A percentile compares a stretch with the other conserved stretches of the same genome.
Conservation (phyloP, 2,888 invertebrate species). For the Tinea semifulvella region DNA sequence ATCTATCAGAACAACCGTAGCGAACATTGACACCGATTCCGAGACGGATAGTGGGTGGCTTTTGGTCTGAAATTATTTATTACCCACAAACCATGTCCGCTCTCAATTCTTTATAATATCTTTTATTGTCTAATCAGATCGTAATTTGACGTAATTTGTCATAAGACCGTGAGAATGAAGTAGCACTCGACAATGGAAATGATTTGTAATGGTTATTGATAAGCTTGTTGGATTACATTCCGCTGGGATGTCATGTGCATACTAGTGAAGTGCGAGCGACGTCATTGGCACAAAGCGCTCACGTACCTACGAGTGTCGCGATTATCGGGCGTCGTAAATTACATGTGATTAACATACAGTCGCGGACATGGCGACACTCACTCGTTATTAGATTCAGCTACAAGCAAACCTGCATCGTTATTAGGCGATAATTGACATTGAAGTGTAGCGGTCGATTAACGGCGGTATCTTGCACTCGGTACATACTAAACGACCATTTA, state of each 20-base stretch:
- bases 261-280: conserved; percentile 20
- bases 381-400: conserved; percentile 55
- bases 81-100: conserved; percentile 9
- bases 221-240: conserved; percentile 9
- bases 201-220: neutral
- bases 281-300: conserved; percentile 52
- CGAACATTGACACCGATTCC: conserved; percentile 63
- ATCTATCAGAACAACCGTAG: conserved; percentile 58
- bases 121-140: conserved; percentile 10
- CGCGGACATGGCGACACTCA: conserved; percentile 46
- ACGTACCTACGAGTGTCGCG: conserved; percentile 60
- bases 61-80: conserved; percentile 12
- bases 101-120: conserved; percentile 6
- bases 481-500: conserved; percentile 35
- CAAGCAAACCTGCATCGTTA: conserved; percentile 46
- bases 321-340: conserved; percentile 62
- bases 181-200: neutral
- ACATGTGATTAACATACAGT: conserved; percentile 57
- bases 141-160: neutral
- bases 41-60: conserved; percentile 14
- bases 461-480: conserved; percentile 32
- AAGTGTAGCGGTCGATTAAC: conserved; percentile 61
- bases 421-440: conserved; percentile 58
- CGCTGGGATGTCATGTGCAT: neutral
- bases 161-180: neutral